These are phyloP conservation scores for Epizoanthus scotinus DNA, from an alignment of 92 coral and sea anemone genomes.

Conservation along the genomic window DNA sequence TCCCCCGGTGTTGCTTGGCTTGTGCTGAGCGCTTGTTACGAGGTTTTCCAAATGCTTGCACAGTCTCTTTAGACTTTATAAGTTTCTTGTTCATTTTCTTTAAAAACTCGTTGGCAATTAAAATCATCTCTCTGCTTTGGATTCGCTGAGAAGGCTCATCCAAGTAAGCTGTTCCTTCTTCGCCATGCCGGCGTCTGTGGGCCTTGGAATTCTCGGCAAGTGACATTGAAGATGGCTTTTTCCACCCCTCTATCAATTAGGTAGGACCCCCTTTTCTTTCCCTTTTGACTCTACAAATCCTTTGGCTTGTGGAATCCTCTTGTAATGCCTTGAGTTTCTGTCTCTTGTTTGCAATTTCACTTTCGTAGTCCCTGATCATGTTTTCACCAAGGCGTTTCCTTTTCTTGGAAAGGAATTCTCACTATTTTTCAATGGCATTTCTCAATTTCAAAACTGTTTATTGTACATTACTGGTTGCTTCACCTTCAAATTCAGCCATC, in stretches of 20 bases:
- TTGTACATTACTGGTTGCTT: neutral
- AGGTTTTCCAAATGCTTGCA: slow-evolving; percentile 18
- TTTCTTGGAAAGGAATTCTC: neutral
- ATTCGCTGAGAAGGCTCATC: slow-evolving; percentile 18
- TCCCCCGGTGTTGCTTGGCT: slow-evolving; percentile 8
- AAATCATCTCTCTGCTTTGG: slow-evolving; percentile 19
- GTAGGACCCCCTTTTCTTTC: slow-evolving; percentile 13
- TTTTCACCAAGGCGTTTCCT: neutral
- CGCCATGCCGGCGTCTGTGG: slow-evolving; percentile 33
- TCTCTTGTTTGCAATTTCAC: slow-evolving; percentile 11
- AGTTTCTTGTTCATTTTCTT: neutral
- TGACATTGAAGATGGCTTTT: slow-evolving; percentile 27
- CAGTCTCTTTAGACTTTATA: slow-evolving; percentile 11
- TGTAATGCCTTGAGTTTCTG: slow-evolving; percentile 8
- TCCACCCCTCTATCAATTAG: slow-evolving; percentile 41
- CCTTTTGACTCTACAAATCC: neutral
- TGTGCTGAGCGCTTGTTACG: neutral
- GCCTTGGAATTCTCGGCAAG: slow-evolving; percentile 45
- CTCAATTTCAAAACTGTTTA: neutral
- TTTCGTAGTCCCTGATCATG: neutral
- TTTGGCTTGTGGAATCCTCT: neutral
- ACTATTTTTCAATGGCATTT: neutral
- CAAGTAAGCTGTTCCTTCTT: slow-evolving; percentile 44
- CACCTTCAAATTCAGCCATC: slow-evolving; percentile 13
- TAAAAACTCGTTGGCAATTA: slow-evolving; percentile 17